These are phyloP conservation scores for Dicranocentrus wangi DNA, from an alignment of 2,888 invertebrate species.

Conservation along the genomic window DNA sequence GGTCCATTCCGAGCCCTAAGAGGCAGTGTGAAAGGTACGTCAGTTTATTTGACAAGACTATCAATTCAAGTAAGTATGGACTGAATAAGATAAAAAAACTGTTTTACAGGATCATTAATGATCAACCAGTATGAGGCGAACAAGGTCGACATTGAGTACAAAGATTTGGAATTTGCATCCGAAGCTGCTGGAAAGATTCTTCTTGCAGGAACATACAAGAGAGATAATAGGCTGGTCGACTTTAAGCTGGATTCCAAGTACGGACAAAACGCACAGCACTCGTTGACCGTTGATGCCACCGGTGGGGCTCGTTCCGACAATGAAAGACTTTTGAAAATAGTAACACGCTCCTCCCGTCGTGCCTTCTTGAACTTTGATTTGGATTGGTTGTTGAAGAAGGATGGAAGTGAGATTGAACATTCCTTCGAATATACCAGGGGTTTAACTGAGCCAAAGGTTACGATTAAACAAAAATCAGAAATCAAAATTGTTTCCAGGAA, in stretches of 20 bases:
- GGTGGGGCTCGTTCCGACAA: constrained; percentile 39
- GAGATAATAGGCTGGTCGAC: constrained; percentile 33
- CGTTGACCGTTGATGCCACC: constrained; percentile 46
- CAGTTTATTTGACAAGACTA: not conserved
- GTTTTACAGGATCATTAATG: constrained; percentile 46
- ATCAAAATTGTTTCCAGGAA: constrained; percentile 61
- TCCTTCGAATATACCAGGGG: constrained; percentile 58
- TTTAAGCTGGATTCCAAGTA: constrained; percentile 59
- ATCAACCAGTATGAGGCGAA: constrained; percentile 30
- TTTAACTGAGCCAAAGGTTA: constrained; percentile 58
- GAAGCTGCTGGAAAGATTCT: constrained; percentile 58
- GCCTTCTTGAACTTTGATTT: constrained; percentile 76
- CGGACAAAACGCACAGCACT: constrained; percentile 53
- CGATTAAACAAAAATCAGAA: constrained; percentile 42
- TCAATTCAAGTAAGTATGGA: not conserved
- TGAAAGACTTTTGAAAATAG: constrained; percentile 43
- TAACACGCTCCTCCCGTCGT: constrained; percentile 65
- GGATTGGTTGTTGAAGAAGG: constrained; percentile 77
- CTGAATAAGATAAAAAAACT: not conserved
- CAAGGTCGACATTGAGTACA: constrained; percentile 39
- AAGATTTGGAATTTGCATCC: constrained; percentile 59
- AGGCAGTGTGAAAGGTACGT: constrained; percentile 66
- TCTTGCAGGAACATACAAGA: constrained; percentile 49
- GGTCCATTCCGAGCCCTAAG: constrained; percentile 51
- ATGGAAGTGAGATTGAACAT: constrained; percentile 41